These are phyloP conservation scores for Eurystomus glaucurus DNA, from an alignment of 2,797 vertebrate genomes.

Conservation along the genomic window DNA sequence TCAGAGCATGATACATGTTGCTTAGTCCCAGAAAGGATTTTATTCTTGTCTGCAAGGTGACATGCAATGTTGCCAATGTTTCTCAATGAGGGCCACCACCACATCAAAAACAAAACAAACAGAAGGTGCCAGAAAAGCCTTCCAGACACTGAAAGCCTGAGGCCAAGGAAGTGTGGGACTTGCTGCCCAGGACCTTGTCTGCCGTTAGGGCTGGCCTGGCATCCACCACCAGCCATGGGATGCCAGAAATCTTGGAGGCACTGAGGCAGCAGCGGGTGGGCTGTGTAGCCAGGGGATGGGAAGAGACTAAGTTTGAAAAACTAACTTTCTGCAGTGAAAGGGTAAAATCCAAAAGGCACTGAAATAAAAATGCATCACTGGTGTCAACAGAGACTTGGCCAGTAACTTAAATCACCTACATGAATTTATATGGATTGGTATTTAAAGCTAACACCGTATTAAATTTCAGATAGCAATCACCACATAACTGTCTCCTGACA, in stretches of 20 bases:
- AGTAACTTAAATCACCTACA: background rate
- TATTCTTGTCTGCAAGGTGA: background rate
- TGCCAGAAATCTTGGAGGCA: background rate
- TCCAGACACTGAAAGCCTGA: background rate
- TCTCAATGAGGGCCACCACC: background rate
- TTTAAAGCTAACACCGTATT: accelerated
- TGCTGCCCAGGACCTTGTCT: background rate
- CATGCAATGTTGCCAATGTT: accelerated
- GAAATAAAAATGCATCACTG: background rate
- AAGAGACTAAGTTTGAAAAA: background rate
- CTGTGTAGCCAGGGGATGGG: background rate
- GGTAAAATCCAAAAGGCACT: background rate
- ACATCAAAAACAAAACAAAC: background rate
- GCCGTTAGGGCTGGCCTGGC: background rate
- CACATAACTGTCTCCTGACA: background rate
- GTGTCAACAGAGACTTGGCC: background rate
- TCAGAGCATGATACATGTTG: background rate
- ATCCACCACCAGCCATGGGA: accelerated
- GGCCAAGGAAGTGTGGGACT: background rate
- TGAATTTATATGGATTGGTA: background rate
- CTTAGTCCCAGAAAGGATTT: background rate
- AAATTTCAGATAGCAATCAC: background rate
- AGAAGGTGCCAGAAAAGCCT: background rate
- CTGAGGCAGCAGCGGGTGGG: accelerated
- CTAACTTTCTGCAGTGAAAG: background rate